Conservation (phyloP, 2,888 invertebrate species). For the Pristionchus exspectatus region DNA sequence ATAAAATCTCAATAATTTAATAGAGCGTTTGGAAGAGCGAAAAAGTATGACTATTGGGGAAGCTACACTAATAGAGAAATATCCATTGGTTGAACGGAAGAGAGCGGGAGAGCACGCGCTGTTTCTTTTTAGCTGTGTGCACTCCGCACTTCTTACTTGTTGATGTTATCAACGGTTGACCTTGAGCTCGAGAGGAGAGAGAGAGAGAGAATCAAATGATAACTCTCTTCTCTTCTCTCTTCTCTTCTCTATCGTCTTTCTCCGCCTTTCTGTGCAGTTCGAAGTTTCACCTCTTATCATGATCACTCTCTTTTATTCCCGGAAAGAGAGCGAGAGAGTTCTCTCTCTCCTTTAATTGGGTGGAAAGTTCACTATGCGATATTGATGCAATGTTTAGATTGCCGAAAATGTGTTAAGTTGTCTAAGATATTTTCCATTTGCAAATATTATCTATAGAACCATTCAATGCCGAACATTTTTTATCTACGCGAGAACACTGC, state of each 20-base stretch:
- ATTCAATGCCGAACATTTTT: too few relatives aligned
- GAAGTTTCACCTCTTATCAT: slow-evolving; percentile 4
- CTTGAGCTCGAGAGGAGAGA: slow-evolving; percentile 54
- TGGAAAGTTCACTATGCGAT: neutral
- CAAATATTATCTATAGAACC: too few relatives aligned
- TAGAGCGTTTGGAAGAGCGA: too few relatives aligned
- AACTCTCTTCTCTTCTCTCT: slow-evolving; percentile 53
- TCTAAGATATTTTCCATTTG: too few relatives aligned
- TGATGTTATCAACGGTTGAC: slow-evolving; percentile 45
- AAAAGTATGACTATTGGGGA: too few relatives aligned
- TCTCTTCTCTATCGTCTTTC: neutral
- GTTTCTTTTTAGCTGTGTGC: neutral
- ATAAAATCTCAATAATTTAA: too few relatives aligned
- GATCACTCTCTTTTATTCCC: neutral
- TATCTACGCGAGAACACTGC: too few relatives aligned
- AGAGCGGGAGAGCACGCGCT: neutral
- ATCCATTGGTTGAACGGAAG: neutral
- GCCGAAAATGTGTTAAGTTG: too few relatives aligned
- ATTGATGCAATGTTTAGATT: neutral
- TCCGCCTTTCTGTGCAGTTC: neutral
- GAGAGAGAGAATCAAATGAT: slow-evolving; percentile 56
- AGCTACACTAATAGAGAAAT: too few relatives aligned
- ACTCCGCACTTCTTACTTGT: slow-evolving; percentile 32
- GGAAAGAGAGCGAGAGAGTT: neutral
- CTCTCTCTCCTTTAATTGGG: neutral